Percentiles rank a stretch among this genome's conserved stretches.
These are phyloP conservation scores for Selenia dentaria DNA, from an alignment of 2,888 invertebrate genomes.

Conservation along the genomic window DNA sequence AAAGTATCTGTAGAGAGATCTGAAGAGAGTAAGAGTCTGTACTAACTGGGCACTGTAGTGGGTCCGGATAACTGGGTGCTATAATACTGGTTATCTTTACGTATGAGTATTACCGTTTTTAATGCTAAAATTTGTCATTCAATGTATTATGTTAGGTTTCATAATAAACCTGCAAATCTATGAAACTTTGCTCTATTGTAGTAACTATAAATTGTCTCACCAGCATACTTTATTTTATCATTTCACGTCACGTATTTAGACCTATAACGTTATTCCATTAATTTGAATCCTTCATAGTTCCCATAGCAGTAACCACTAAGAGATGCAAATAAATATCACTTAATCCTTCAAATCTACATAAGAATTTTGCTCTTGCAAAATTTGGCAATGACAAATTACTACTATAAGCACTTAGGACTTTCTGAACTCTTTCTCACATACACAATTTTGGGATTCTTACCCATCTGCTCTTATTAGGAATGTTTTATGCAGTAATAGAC, in stretches of 20 bases:
- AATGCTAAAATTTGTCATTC: too few relatives aligned
- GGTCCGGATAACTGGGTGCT: too few relatives aligned
- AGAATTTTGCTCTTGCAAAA: slow-evolving; percentile 43
- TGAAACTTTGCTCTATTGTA: too few relatives aligned
- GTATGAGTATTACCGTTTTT: too few relatives aligned
- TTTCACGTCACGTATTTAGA: slow-evolving; percentile 32
- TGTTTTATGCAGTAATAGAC: slow-evolving; percentile 78
- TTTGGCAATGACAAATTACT: slow-evolving; percentile 77
- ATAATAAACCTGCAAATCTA: too few relatives aligned
- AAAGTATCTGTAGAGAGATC: too few relatives aligned
- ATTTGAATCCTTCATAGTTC: too few relatives aligned
- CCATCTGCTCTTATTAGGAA: slow-evolving; percentile 64
- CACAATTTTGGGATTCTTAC: slow-evolving; percentile 34
- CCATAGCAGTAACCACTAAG: slow-evolving; percentile 34
- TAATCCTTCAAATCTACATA: slow-evolving; percentile 59
- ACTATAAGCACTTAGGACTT: slow-evolving; percentile 29
- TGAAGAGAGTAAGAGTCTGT: too few relatives aligned
- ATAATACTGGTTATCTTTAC: too few relatives aligned
- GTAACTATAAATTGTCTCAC: background rate
- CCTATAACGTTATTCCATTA: too few relatives aligned
- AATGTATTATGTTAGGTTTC: too few relatives aligned
- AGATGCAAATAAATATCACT: slow-evolving; percentile 49
- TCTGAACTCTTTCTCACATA: slow-evolving; percentile 60
- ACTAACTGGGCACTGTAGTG: too few relatives aligned
- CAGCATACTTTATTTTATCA: slow-evolving; percentile 9